These are phyloP conservation scores for Trididemnum clinides DNA, from an alignment of 23 tunicate species.

Conservation along the genomic window DNA sequence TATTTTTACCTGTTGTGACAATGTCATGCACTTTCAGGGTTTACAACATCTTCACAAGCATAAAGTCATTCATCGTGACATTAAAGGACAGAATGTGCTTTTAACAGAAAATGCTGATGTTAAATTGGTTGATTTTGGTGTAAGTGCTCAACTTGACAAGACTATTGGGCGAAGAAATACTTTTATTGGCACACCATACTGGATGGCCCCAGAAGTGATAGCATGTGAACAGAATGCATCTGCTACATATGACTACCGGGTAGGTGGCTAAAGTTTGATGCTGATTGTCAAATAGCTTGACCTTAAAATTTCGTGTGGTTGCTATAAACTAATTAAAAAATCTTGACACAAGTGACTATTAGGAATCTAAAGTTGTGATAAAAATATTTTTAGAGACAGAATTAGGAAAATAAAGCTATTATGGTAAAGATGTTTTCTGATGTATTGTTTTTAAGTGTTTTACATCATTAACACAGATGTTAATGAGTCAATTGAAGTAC, in stretches of 20 bases:
- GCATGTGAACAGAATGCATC: slow-evolving; percentile 95
- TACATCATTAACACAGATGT: too few relatives aligned
- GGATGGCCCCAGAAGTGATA: slow-evolving; percentile 99
- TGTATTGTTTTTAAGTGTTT: too few relatives aligned
- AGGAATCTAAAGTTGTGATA: too few relatives aligned
- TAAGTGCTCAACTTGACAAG: slow-evolving; percentile 97
- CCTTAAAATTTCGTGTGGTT: too few relatives aligned
- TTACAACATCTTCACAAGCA: slow-evolving; percentile 96
- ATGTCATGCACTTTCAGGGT: slow-evolving; percentile 57
- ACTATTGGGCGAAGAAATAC: slow-evolving; percentile 96
- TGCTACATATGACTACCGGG: slow-evolving; percentile 92
- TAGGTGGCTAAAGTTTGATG: slow-evolving; percentile 47
- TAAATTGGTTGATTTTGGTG: slow-evolving; percentile 98
- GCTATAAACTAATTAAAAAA: too few relatives aligned
- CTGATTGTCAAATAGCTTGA: too few relatives aligned
- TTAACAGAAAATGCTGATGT: slow-evolving; percentile 98
- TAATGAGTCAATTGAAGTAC: too few relatives aligned
- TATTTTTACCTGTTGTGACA: too few relatives aligned
- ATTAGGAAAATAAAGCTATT: too few relatives aligned
- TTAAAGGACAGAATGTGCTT: slow-evolving; percentile 98
- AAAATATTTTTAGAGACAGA: too few relatives aligned
- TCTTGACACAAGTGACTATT: too few relatives aligned
- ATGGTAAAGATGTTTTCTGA: too few relatives aligned
- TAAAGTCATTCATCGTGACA: slow-evolving; percentile 98
- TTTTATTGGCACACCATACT: slow-evolving; percentile 98